Percentiles rank a stretch among this genome's conserved stretches.
These are phyloP conservation scores for Danio kyathit DNA, from an alignment of 2,797 vertebrate genomes.

Conservation along the genomic window DNA sequence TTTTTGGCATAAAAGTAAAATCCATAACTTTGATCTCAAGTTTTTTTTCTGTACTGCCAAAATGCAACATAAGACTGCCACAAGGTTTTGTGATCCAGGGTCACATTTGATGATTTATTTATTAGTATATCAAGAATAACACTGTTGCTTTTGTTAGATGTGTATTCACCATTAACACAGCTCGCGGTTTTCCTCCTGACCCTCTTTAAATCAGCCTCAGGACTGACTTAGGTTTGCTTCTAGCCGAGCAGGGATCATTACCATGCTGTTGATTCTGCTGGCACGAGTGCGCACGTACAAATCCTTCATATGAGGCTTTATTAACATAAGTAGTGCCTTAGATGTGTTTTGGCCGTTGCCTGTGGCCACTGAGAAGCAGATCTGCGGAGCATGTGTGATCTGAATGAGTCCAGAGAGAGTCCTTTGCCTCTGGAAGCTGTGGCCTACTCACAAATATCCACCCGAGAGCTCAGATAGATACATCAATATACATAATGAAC, in stretches of 20 bases:
- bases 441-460: slow-evolving; percentile 36
- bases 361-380: slow-evolving; percentile 25
- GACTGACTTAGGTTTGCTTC: slow-evolving; percentile 1
- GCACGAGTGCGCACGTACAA: background rate
- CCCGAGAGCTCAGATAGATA: slow-evolving; percentile 42
- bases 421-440: slow-evolving; percentile 29
- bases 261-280: slow-evolving; percentile 2
- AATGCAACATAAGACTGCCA: no score
- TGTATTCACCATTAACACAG: background rate
- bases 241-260: slow-evolving; percentile 25
- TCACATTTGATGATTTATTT: no score
- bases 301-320: slow-evolving; percentile 39
- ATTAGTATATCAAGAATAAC: no score
- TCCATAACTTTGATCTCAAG: no score
- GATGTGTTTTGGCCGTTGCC: slow-evolving; percentile 43
- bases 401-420: slow-evolving; percentile 34
- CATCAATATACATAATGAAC: slow-evolving; percentile 59
- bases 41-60: no score
- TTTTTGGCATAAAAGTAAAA: no score
- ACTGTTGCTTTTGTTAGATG: slow-evolving; percentile 1
- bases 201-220: slow-evolving; percentile 2
- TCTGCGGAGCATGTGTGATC: background rate
- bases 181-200: background rate
- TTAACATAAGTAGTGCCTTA: slow-evolving; percentile 47
- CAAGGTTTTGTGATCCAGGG: no score